These are phyloP conservation scores for Typhlichthys subterraneus DNA, from an alignment of 2,797 vertebrate species.

Conservation along the genomic window DNA sequence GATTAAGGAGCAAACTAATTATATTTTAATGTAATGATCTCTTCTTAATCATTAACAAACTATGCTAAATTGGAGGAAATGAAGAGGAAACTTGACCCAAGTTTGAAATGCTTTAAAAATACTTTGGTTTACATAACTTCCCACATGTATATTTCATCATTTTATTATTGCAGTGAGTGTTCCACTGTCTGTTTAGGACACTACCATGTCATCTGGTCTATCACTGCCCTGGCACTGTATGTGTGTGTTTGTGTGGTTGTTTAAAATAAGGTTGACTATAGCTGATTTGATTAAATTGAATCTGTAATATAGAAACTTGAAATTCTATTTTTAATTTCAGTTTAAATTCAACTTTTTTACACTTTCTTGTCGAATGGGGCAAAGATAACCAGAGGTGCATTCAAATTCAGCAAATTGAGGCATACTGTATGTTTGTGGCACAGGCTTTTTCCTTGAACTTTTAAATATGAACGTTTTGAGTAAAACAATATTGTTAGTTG, in stretches of 20 bases:
- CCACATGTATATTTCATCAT: conserved; percentile 4
- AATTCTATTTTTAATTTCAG: too few species aligned
- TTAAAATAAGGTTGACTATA: background rate
- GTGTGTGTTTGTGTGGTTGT: conserved; percentile 7
- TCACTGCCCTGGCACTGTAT: conserved; percentile 17
- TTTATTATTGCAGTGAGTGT: conserved; percentile 31
- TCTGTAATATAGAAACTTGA: too few species aligned
- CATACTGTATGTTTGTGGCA: too few species aligned
- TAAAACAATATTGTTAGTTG: too few species aligned
- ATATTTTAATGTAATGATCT: conserved; percentile 17
- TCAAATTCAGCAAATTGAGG: too few species aligned
- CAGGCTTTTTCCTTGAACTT: too few species aligned
- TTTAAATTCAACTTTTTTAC: too few species aligned
- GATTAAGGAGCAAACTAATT: background rate
- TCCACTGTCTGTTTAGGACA: conserved; percentile 50
- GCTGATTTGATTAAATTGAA: background rate
- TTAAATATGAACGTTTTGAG: too few species aligned
- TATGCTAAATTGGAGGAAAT: conserved; percentile 16
- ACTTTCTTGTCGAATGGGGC: too few species aligned
- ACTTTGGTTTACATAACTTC: conserved; percentile 6
- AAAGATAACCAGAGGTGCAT: too few species aligned
- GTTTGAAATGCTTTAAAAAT: conserved; percentile 25
- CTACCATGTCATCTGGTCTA: conserved; percentile 42
- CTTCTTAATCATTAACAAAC: conserved; percentile 21
- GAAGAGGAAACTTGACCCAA: conserved; percentile 18